Percentiles rank a stretch among this genome's conserved stretches.
Evolutionary conservation across 1,140 invertebrate species (phyloP).

Genomic region (Neodiprion pinetum): DNA sequence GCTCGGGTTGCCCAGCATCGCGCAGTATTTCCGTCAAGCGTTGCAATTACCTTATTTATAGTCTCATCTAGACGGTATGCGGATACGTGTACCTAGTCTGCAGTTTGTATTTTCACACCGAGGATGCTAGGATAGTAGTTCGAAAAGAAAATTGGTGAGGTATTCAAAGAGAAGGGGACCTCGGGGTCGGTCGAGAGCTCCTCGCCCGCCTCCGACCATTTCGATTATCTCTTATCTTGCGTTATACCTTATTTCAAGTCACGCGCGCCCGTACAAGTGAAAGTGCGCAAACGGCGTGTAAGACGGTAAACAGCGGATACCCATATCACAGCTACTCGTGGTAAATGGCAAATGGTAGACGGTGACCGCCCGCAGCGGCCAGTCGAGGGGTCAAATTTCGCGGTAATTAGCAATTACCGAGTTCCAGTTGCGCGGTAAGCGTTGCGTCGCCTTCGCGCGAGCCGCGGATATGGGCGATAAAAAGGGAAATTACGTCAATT

Average conservation of each 20-base stretch:
- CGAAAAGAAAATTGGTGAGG: background rate
- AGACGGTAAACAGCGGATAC: too few species aligned
- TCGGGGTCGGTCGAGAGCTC: background rate
- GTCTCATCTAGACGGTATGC: slow-evolving; percentile 5
- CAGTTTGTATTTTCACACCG: background rate
- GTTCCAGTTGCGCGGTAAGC: background rate
- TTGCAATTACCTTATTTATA: background rate
- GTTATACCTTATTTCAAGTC: background rate
- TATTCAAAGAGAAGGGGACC: background rate
- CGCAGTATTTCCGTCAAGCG: slow-evolving; percentile 1
- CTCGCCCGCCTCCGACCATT: background rate
- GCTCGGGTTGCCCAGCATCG: background rate
- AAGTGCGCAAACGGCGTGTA: background rate
- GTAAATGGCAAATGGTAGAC: background rate
- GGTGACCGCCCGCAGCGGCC: background rate
- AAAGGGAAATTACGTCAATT: too few species aligned
- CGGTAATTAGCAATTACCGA: background rate
- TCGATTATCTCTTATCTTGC: slow-evolving; percentile 5
- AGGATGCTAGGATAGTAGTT: background rate
- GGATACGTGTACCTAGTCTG: background rate
- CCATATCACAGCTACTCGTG: too few species aligned
- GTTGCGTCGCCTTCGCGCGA: too few species aligned
- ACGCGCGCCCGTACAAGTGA: background rate
- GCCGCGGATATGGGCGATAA: too few species aligned
- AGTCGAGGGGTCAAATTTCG: background rate